Conservation (phyloP, 2,113 vertebrate species). For the Pongo abelii region DNA sequence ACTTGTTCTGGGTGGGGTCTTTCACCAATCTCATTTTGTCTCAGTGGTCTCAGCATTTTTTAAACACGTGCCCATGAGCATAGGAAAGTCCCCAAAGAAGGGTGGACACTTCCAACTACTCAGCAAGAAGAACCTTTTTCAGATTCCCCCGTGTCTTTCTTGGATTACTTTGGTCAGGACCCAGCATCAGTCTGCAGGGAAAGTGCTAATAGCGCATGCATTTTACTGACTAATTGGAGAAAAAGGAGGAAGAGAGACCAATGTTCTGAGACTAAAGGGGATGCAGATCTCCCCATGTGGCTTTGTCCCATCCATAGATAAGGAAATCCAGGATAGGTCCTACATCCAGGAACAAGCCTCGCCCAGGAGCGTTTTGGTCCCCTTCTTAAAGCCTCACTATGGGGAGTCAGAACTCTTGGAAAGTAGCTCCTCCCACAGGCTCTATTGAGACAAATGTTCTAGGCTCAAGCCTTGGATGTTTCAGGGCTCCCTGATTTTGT, state of each 20-base stretch:
- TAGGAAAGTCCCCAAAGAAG: not conserved
- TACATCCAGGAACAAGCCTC: not conserved
- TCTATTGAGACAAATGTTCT: too few relatives aligned
- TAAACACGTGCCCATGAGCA: not conserved
- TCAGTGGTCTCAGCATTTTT: not conserved
- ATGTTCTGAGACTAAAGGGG: not conserved
- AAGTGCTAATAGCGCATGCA: not conserved
- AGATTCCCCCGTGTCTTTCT: not conserved
- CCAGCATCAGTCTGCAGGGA: not conserved
- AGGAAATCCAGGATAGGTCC: not conserved
- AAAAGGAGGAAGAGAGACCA: not conserved
- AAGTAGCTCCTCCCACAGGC: too few relatives aligned
- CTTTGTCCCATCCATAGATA: not conserved
- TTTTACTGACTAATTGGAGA: not conserved
- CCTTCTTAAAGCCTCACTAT: too few relatives aligned
- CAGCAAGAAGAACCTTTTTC: not conserved
- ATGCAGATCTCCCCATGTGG: not conserved
- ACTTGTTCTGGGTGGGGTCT: not conserved
- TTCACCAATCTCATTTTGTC: not conserved
- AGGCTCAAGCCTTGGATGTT: not conserved
- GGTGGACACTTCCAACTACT: not conserved
- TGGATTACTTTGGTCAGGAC: not conserved
- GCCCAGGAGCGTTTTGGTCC: not conserved
- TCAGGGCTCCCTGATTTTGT: not conserved
- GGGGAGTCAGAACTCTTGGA: not conserved